Evolutionary conservation across 2,113 vertebrate species (phyloP), one percentile per base, ranked within the genome.

Genomic region (Elephantulus edwardii): DNA sequence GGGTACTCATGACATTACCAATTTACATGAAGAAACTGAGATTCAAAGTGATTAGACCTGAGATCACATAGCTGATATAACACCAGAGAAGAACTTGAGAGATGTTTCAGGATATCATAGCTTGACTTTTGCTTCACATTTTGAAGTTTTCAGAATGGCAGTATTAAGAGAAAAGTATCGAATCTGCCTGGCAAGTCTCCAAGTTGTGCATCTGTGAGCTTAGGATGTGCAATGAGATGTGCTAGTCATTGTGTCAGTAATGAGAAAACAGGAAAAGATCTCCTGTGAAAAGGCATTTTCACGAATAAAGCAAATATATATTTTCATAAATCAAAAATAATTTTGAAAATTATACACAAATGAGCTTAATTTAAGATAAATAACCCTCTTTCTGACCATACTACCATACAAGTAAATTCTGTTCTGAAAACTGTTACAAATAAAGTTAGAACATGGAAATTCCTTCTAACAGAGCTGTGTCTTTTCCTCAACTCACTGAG

Each of bases 341-440:
- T 75, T 71, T 50, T 62, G 91, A 95, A 91, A 56, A 50, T 35
- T 93, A 42, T 68, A 76, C 35, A 38, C 60, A 91, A 77, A 92
- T 89, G 50, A 92, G 54, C 88, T 50, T 88, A 90, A 71, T 89
- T 75, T 87, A 82, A 89, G 40, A 89, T 33, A 94, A 92, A 89
- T 83, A 71, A 83, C 3, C 3, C 24, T 70, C 82, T 71, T 89
- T 42, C 26, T 33, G 72, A 33, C 26, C 58, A 77, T 44, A 68
- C 86, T n/a, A 20, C 33, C 28, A 35, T 74, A 66, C 70, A 40
- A 60, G 42, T 64, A 92, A 58, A 33, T 66, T n/a, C 62, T 35
- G 30, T 14, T 46, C 30, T 70, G 20, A 85, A 86, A 81, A 50
- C 48, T 16, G 8, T 50, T 50, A 10, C 16, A 58, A 28, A 58